A percentile compares a stretch with the other conserved stretches of the same genome.
phyloP scores from a whole-genome alignment of 2,113 vertebrate species.

The Semicossyphus pulcher region DNA sequence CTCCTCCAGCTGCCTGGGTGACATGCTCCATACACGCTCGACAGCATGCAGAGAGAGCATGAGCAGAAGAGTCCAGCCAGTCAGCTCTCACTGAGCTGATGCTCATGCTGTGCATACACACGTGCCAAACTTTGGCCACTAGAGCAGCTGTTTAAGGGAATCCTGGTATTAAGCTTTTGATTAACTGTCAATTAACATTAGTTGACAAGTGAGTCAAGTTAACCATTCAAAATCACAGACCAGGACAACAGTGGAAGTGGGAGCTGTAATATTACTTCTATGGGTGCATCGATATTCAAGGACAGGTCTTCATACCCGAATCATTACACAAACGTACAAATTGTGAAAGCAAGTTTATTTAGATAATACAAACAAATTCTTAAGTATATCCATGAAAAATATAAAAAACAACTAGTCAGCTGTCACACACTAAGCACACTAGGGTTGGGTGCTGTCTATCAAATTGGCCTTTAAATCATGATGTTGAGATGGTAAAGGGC shows the following conservation, averaged over 20 bases:
- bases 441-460: background rate
- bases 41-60: background rate
- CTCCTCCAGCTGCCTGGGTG: background rate
- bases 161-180: background rate
- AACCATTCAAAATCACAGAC: too few species aligned
- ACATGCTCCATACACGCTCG: background rate
- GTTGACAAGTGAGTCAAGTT: too few species aligned
- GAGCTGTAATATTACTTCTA: background rate
- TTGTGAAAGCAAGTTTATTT: constrained; percentile 53
- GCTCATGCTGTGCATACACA: background rate
- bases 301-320: background rate
- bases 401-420: background rate
- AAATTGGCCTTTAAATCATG: background rate
- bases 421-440: background rate
- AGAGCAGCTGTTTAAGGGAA: background rate
- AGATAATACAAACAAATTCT: background rate
- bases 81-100: background rate
- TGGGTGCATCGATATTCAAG: background rate
- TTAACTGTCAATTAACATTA: background rate
- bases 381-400: constrained; percentile 11
- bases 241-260: too few species aligned
- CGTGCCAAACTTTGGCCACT: background rate
- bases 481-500: background rate
- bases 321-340: background rate
- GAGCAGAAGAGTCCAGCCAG: constrained; percentile 11